Evolutionary conservation across 2,888 invertebrate species (phyloP).

Genomic region (Phlogophora meticulosa): DNA sequence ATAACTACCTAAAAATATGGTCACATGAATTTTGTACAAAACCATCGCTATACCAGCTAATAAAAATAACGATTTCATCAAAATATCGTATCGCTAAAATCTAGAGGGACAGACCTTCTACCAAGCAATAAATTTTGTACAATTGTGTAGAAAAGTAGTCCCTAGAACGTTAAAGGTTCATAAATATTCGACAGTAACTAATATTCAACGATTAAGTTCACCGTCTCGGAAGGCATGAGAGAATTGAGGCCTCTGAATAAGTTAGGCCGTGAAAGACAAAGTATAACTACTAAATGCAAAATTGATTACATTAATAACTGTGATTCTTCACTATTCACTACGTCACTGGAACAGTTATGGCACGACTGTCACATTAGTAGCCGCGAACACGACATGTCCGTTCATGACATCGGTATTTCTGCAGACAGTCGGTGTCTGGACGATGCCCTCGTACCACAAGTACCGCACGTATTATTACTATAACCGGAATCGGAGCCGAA

Average conservation of each 20-base stretch:
- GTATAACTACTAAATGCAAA: constrained; percentile 83
- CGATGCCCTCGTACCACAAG: constrained; percentile 92
- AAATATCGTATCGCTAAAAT: constrained; percentile 71
- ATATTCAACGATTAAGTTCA: constrained; percentile 69
- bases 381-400: constrained; percentile 63
- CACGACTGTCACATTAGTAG: constrained; percentile 71
- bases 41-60: constrained; percentile 72
- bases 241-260: constrained; percentile 82
- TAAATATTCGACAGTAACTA: constrained; percentile 76
- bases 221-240: constrained; percentile 80
- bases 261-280: constrained; percentile 81
- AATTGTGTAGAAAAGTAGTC: constrained; percentile 82
- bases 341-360: constrained; percentile 73
- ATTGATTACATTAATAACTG: constrained; percentile 67
- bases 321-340: constrained; percentile 65
- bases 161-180: constrained; percentile 76
- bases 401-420: constrained; percentile 90
- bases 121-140: constrained; percentile 80
- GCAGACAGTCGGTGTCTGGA: constrained; percentile 88
- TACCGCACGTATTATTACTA: constrained; percentile 95
- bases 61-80: constrained; percentile 72
- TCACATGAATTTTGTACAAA: constrained; percentile 87
- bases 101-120: constrained; percentile 73
- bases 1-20: constrained; percentile 84
- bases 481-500: constrained; percentile 97